Evolutionary conservation across 2,113 vertebrate species (phyloP).

Genomic region (Rhineura floridana): DNA sequence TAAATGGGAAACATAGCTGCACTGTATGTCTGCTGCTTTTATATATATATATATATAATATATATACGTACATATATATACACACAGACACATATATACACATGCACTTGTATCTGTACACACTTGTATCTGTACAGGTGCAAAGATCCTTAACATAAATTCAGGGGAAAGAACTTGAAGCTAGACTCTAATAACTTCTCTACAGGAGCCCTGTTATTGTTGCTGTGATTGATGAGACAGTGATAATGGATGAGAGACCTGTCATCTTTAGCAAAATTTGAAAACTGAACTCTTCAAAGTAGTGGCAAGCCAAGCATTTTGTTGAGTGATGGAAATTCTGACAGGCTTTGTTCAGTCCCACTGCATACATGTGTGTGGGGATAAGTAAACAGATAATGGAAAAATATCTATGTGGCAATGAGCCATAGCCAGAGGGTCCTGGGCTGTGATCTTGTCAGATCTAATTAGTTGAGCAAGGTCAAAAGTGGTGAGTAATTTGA

Average conservation of each 20-base stretch:
- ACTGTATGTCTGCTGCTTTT: neutral
- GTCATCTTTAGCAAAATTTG: constrained; percentile 2
- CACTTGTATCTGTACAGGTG: neutral
- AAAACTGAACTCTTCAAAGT: constrained; percentile 13
- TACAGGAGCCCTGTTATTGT: neutral
- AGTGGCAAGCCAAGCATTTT: neutral
- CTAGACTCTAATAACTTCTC: constrained; percentile 27
- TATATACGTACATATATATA: no score
- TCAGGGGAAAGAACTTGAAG: neutral
- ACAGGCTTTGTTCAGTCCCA: neutral
- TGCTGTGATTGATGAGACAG: constrained; percentile 15
- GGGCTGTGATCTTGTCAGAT: neutral
- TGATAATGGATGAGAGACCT: neutral
- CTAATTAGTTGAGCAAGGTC: neutral
- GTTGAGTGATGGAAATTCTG: neutral
- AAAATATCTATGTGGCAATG: neutral
- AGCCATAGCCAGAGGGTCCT: neutral
- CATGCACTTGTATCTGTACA: neutral
- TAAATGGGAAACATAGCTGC: neutral
- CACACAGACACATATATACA: neutral
- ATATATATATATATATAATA: constrained; percentile 6
- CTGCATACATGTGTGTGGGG: neutral
- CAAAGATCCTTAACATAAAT: constrained; percentile 23
- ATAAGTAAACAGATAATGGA: neutral
- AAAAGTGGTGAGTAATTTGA: neutral